Evolutionary conservation across 1,140 invertebrate species (phyloP), one percentile per base, ranked within the genome.

Genomic region (Zaprionus nigranus): DNA sequence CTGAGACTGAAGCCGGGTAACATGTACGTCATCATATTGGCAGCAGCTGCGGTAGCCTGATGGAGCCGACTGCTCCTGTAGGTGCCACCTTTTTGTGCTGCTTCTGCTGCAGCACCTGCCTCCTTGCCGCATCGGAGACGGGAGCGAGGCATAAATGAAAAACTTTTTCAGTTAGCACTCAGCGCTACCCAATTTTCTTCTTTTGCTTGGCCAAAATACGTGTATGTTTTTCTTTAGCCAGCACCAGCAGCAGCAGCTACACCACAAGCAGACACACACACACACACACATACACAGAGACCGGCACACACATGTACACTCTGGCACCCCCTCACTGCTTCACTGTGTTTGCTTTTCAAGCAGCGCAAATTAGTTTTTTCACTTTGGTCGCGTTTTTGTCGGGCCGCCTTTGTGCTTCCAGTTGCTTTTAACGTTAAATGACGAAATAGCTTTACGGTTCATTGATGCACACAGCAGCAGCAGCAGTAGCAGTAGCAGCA

Each of bases 341-440:
- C 22, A 34, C 63, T 72, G 73, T 87, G 83, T 91, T 91, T 91
- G 87, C 88, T 91, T 91, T 91, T 91, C 81, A 91, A 91, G 87
- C 83, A 91, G 87, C 87, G 88, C 88, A 91, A 91, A 91, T 91
- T 91, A 91, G 87, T 91, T 91, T 91, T 91, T 91, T 91, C 84
- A 88, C 84, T 88, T 88, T 88, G 78, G 84, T 88, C 84, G 84
- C 84, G 85, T 86, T 88, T 82, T 58, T 84, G 75, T 75, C 67
- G 63, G 53, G 67, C 40, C 66, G 66, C 69, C 75, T 66, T 83
- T 75, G 80, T 80, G 65, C 43, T 61, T 46, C 64, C 66, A 71
- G 75, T 88, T 88, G 85, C 85, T 88, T 88, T 88, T 88, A 90
- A 85, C 85, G 81, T 88, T 90, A 88, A 88, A 88, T 88, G 85